Evolutionary conservation across 1,140 invertebrate species (phyloP).

Genomic region (Ylistrum balloti): DNA sequence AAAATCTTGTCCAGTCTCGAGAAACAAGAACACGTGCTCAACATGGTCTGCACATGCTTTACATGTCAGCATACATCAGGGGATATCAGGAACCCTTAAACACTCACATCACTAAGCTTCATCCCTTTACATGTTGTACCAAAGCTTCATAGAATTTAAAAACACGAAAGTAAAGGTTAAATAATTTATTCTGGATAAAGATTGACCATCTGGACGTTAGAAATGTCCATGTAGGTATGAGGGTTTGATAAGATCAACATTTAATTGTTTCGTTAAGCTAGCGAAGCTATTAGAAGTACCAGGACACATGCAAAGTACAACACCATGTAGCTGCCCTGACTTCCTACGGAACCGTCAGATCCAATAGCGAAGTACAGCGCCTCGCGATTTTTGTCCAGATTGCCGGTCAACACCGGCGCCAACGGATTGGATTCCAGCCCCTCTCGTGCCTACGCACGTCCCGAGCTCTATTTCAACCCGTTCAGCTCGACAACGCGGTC

Average conservation of each 20-base stretch:
- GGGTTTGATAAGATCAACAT: too few relatives aligned
- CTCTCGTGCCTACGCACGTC: background rate
- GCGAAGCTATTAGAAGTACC: background rate
- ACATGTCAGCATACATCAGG: background rate
- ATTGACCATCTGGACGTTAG: too few relatives aligned
- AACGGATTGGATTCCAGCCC: background rate
- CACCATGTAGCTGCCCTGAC: background rate
- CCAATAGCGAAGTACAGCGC: background rate
- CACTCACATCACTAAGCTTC: background rate
- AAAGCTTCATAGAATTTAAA: background rate
- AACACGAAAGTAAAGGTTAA: too few relatives aligned
- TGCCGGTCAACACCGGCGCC: background rate
- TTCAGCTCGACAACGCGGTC: background rate
- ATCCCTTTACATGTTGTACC: background rate
- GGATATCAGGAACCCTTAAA: background rate
- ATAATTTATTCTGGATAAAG: too few relatives aligned
- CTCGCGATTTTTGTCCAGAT: constrained; percentile 8
- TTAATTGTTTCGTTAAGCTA: background rate
- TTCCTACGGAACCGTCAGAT: background rate
- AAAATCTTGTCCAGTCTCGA: background rate
- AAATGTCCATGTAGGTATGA: too few relatives aligned
- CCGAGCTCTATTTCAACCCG: background rate
- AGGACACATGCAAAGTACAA: background rate
- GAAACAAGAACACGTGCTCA: background rate
- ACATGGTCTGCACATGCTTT: background rate